Base-by-base conservation (phyloP, 2,888 invertebrate genomes). In the Helobdella robusta region DNA sequence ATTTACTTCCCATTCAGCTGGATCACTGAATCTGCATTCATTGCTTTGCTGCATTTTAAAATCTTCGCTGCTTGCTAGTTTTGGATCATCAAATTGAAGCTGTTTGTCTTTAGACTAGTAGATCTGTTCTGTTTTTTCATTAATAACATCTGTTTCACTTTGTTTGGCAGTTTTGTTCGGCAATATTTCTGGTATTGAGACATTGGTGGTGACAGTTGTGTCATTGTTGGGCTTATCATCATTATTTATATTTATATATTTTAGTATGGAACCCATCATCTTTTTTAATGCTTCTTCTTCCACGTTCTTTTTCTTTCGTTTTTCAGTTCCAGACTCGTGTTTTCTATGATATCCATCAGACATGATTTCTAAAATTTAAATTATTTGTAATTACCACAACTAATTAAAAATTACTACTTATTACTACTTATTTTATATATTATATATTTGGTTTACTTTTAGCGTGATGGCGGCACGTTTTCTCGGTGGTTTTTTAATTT, bases 281-380 rank as follows among this genome's bases (percentile, higher is more conserved):
- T 28, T 63, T 58, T 63, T 59, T 20, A 63, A n/a, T 2, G 63
- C 34, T 0, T 63, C 34, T 63, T 59, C 35, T 63, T 59, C 54
- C 54, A 56, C 54, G 2, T 63, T 6, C 1, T 63, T 5, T 60
- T 61, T 61, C n/a, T 58, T 63, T 62, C 62, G n/a, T 59, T 30
- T 63, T 20, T 63, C 63, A 56, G 46, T 32, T 63, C 52, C 54
- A 63, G 28, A 18, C 56, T 63, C 63, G 54, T 59, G 56, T 63
- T 63, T 63, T 20, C 63, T 63, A 50, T 59, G 11, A 46, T 63
- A 59, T 63, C 52, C 63, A 54, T 61, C n/a, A n/a, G n/a, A n/a
- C n/a, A n/a, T n/a, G n/a, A n/a, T n/a, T n/a, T n/a, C n/a, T n/a
- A 40, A 40, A 40, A 40, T 40, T 40, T 15, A 40, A 40, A n/a